Evolutionary conservation across 2,888 invertebrate species (phyloP).

Genomic region (Cybosia mesomella): DNA sequence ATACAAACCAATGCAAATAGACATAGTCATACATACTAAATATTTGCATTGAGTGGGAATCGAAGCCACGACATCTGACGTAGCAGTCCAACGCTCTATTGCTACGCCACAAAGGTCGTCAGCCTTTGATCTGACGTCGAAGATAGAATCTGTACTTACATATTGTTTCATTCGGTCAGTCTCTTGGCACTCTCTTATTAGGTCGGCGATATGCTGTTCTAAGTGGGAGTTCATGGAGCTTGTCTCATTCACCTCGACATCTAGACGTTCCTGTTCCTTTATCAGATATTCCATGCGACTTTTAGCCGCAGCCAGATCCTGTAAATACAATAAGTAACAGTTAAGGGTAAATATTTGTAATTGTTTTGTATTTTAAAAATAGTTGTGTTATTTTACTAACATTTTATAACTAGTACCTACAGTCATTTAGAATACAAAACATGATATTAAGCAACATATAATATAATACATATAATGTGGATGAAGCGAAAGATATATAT

Average conservation of each 20-base stretch:
- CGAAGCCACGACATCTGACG: not conserved
- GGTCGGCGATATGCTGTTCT: constrained; percentile 73
- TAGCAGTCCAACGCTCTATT: no score
- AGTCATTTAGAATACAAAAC: no score
- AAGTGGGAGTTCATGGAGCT: constrained; percentile 64
- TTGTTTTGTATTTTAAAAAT: no score
- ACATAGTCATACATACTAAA: not conserved
- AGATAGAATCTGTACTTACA: constrained; percentile 56
- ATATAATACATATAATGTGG: no score
- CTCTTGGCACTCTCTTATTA: constrained; percentile 70
- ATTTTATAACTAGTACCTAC: no score
- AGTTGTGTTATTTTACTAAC: no score
- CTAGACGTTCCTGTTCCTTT: constrained; percentile 69
- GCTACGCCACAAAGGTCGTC: not conserved
- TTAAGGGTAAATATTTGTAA: no score
- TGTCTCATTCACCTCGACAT: constrained; percentile 65
- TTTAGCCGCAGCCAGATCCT: constrained; percentile 75
- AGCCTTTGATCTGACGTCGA: not conserved
- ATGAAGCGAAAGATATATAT: no score
- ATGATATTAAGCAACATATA: no score
- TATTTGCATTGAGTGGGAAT: not conserved
- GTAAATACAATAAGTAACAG: not conserved
- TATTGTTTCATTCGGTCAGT: constrained; percentile 76
- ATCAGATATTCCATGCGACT: constrained; percentile 62
- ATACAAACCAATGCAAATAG: no score